Base-by-base conservation (phyloP, 2,888 invertebrate species). In the Chymomyza fuscimana region DNA sequence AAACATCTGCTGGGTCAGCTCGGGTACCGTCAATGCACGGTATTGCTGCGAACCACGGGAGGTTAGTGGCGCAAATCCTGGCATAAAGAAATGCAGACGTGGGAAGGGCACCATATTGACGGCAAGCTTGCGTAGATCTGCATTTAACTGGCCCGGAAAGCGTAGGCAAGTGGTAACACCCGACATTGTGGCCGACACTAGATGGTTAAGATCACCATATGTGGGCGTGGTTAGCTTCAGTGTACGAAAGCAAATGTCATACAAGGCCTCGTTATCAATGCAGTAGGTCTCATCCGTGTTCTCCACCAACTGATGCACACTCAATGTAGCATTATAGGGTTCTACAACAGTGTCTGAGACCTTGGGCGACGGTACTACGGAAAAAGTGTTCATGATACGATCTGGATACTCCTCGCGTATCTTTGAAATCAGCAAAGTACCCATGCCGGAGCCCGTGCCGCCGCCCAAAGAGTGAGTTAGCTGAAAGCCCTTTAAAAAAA, bases 101-200 rank as follows among this genome's bases (percentile, higher is more conserved):
- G 98, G 98, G 95, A 98, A 98, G 65, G 98, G 98, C 40, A 98
- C 98, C 98, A 98, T 98, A 94, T 98, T 98, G 69, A 98, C 97
- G 58, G 97, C 97, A 87, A 97, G 93, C 92, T 98, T 96, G 80
- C 98, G 94, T 77, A 98, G 93, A 92, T 98, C 98, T 56, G 98
- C 97, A 92, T 98, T 98, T 83, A 98, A 92, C 92, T 98, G 98
- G 80, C 98, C 98, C 10, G 98, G 98, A 94, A 98, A 98, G 80
- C 96, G 93, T 65, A 96, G 93, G 92, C 98, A 92, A 71, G 98
- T 98, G 64, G 97, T 97, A 7, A 97, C 97, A 66, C 96, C 96
- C 61, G 96, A 96, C 96, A 96, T 96, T 68, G 96, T 96, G 69
- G 95, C 94, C 46, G 96, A 96, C 63, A 97, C 97, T 80, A 98